Conservation (phyloP, 2,888 invertebrate species). For the Actias luna region DNA sequence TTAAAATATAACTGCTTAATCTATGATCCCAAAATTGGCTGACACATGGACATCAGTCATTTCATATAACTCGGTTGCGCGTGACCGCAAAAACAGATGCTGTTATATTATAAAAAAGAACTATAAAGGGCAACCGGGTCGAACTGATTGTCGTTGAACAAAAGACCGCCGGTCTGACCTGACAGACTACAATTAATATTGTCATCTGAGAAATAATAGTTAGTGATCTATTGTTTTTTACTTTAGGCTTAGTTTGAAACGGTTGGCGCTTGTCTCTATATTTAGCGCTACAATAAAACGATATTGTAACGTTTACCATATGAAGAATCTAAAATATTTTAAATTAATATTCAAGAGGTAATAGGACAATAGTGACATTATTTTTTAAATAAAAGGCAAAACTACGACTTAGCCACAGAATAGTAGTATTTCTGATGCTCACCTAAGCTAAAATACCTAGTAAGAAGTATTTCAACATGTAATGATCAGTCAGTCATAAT, state of each 20-base stretch:
- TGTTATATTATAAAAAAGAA: slow-evolving; percentile 52
- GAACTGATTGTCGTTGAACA: slow-evolving; percentile 59
- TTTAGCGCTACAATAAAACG: background rate
- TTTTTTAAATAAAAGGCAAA: no score
- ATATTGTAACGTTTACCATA: no score
- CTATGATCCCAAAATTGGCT: slow-evolving; percentile 59
- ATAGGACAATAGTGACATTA: no score
- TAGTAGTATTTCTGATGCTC: no score
- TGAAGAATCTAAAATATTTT: no score
- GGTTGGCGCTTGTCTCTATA: background rate
- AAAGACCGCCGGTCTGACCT: slow-evolving; percentile 50
- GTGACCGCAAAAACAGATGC: slow-evolving; percentile 68
- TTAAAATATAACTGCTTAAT: slow-evolving; percentile 30
- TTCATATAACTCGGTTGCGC: slow-evolving; percentile 54
- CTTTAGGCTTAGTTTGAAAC: slow-evolving; percentile 2
- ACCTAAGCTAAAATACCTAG: no score
- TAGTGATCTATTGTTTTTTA: slow-evolving; percentile 9
- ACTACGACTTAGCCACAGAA: no score
- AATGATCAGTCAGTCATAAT: no score
- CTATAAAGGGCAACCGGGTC: slow-evolving; percentile 56
- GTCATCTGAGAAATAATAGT: slow-evolving; percentile 17
- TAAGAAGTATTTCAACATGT: no score
- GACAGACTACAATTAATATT: slow-evolving; percentile 47
- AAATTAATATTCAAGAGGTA: no score
- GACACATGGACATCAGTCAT: slow-evolving; percentile 72